A percentile compares a stretch with the other conserved stretches of the same genome.
phyloP scores from a whole-genome alignment of 2,113 vertebrate species.

The Odontophorus gujanensis region DNA sequence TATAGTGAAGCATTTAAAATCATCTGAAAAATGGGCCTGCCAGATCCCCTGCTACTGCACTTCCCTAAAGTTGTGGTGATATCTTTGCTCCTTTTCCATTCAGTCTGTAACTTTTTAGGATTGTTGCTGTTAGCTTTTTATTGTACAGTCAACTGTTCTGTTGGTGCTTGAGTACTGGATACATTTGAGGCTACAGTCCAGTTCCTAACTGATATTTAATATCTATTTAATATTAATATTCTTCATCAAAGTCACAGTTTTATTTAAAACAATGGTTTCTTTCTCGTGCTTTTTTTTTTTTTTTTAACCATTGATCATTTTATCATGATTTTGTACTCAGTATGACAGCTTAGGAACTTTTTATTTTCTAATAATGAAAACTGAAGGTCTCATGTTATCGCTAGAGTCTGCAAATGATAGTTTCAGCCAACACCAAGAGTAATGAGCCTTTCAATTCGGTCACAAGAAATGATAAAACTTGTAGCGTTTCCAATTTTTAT shows the following conservation, averaged over 20 bases:
- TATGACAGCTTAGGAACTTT: slow-evolving; percentile 25
- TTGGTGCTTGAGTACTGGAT: not conserved
- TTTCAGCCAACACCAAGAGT: slow-evolving; percentile 33
- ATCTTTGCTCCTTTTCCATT: not conserved
- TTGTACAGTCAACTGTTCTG: not conserved
- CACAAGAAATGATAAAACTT: slow-evolving; percentile 34
- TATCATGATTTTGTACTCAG: not conserved
- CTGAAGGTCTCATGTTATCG: not conserved
- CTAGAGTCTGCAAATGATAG: slow-evolving; percentile 12
- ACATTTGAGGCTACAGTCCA: not conserved
- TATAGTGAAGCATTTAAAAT: not conserved
- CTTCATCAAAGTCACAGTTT: slow-evolving; percentile 33
- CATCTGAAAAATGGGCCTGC: not conserved
- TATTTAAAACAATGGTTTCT: not conserved
- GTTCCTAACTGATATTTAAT: not conserved
- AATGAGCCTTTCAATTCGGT: slow-evolving; percentile 37
- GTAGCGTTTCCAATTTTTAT: slow-evolving; percentile 37
- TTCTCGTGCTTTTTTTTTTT: not conserved
- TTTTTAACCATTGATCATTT: not conserved
- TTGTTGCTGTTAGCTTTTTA: not conserved
- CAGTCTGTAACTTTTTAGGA: not conserved
- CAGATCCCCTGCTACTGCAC: not conserved
- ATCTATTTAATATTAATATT: slow-evolving; percentile 27
- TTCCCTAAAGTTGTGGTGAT: not conserved
- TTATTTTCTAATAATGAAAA: slow-evolving; percentile 47